phyloP scores from a whole-genome alignment of 2,888 invertebrate species.

The Eupithecia insigniata region DNA sequence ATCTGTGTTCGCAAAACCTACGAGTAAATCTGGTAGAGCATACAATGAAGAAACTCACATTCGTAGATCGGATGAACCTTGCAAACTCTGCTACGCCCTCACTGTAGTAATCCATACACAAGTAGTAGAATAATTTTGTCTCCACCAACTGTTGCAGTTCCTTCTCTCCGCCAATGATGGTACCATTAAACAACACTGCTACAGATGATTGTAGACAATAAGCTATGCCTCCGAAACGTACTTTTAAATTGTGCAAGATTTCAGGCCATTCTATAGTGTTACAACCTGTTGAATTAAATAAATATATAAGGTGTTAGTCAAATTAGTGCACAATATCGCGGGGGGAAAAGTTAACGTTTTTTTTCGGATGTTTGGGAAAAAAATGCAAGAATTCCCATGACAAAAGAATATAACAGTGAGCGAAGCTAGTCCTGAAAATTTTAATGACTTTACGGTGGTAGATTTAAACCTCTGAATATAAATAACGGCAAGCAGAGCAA shows the following conservation, averaged over 20 bases:
- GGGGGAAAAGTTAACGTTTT: too few species aligned
- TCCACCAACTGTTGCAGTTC: constrained; percentile 76
- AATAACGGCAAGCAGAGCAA: too few species aligned
- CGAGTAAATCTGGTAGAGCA: too few species aligned
- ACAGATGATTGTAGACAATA: constrained; percentile 76
- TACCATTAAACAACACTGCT: constrained; percentile 77
- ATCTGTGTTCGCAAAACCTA: too few species aligned
- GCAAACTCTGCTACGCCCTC: constrained; percentile 72
- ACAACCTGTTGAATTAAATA: constrained; percentile 53
- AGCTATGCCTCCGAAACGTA: constrained; percentile 72
- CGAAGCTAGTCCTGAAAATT: too few species aligned
- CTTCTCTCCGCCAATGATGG: constrained; percentile 80
- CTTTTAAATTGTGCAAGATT: constrained; percentile 65
- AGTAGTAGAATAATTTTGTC: constrained; percentile 71
- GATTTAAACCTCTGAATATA: too few species aligned
- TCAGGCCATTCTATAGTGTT: constrained; percentile 73
- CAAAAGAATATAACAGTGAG: too few species aligned
- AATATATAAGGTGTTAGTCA: too few species aligned
- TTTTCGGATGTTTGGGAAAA: too few species aligned
- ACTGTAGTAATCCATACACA: constrained; percentile 74
- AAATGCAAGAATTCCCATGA: too few species aligned
- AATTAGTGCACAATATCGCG: too few species aligned
- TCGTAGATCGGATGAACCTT: constrained; percentile 69
- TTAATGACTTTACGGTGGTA: too few species aligned
- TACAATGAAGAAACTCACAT: constrained; percentile 57